Conservation (phyloP, 2,797 vertebrate species). For the Rhinichthys osculus region DNA sequence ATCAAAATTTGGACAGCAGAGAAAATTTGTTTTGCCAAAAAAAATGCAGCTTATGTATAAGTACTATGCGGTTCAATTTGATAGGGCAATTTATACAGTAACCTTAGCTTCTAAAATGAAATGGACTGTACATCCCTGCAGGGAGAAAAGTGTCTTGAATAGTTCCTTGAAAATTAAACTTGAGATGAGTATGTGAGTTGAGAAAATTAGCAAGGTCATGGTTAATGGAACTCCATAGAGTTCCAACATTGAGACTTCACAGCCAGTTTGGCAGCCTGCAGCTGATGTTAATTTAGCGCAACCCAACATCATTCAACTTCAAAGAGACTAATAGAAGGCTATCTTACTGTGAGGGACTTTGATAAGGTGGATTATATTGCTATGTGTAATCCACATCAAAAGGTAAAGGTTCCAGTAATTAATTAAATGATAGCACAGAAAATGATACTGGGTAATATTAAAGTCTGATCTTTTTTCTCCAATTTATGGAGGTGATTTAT, state of each 20-base stretch:
- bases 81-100: conserved; percentile 30
- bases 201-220: conserved; percentile 63
- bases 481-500: conserved; percentile 27
- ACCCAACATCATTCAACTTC: conserved; percentile 63
- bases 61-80: conserved; percentile 1
- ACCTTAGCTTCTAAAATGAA: conserved; percentile 46
- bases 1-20: conserved; percentile 20
- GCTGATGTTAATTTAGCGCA: conserved; percentile 62
- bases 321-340: conserved; percentile 64
- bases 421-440: conserved; percentile 55
- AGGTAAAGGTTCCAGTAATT: conserved; percentile 63
- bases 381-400: conserved; percentile 64
- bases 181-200: conserved; percentile 58
- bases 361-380: conserved; percentile 61
- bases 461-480: conserved; percentile 24
- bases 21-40: background rate
- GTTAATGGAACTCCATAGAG: conserved; percentile 63
- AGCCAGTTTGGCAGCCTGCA: conserved; percentile 61
- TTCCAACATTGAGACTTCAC: conserved; percentile 56
- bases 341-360: conserved; percentile 58
- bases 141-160: conserved; percentile 46
- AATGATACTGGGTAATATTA: conserved; percentile 38
- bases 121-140: conserved; percentile 45
- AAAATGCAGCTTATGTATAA: background rate
- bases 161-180: conserved; percentile 58